Base-by-base conservation (phyloP, 1,140 invertebrate species). In the Heliconius hewitsoni region DNA sequence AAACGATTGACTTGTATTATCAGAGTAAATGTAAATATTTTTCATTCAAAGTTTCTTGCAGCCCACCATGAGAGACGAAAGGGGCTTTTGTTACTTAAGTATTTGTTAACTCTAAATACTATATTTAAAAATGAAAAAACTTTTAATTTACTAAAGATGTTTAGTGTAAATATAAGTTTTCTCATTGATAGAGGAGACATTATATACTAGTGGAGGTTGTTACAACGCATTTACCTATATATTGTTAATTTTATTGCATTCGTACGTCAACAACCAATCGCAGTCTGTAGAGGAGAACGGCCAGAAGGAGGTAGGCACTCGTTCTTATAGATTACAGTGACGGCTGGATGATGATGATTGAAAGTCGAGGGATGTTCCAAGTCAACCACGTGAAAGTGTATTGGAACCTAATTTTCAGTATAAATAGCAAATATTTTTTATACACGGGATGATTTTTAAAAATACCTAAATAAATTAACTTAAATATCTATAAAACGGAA, bases 171-270 rank as follows among this genome's bases (percentile, higher is more conserved):
- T 89, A 89, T 89, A 90, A 87, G 86, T 91, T 91, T 86, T 84
- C 84, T 86, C 86, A 89, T 87, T 86, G 80, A 85, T 86, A 88
- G 87, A 88, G 84, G 86, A 89, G 83, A 90, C 84, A 86, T 87
- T 89, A 87, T 89, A 91, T 91, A 89, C 84, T 94, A 92, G 91
- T 88, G 85, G 85, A 91, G 90, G 85, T 93, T 93, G 84, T 92
- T 92, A 88, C 86, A 93, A 90, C 91, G 91, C 92, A 94, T 94
- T 94, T 93, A 94, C 89, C 91, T 94, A 91, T 92, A 93, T 93
- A 87, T 93, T 93, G 89, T 93, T 93, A 92, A 93, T 94, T 93
- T 94, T 93, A 93, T 94, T 94, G 93, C 93, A 94, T 94, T 94
- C 93, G 89, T 93, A 88, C 92, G 92, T 92, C 93, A 88, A 94